Evolutionary conservation across 2,888 invertebrate species (phyloP).

Genomic region (Drosophila peninsularis): DNA sequence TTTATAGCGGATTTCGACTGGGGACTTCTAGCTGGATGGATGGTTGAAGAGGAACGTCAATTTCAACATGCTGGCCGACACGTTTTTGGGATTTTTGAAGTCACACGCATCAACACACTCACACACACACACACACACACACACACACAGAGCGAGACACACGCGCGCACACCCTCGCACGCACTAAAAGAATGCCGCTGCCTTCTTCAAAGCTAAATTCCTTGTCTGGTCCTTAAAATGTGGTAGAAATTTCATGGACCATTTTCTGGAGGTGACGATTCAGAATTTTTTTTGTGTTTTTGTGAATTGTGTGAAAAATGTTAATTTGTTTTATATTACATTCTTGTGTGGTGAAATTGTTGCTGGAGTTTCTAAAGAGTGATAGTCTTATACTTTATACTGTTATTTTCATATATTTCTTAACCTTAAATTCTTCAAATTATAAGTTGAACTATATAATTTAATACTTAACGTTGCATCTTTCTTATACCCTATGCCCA

Average conservation of each 20-base stretch:
- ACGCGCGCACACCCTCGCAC: constrained; percentile 22
- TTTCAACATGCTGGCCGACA: constrained; percentile 80
- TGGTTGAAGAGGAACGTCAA: constrained; percentile 46
- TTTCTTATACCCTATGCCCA: neutral
- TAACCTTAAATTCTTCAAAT: neutral
- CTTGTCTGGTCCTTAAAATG: constrained; percentile 46
- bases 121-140: constrained; percentile 13
- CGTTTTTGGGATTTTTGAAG: constrained; percentile 82
- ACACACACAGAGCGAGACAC: constrained; percentile 7
- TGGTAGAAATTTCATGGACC: constrained; percentile 58
- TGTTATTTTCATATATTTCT: neutral
- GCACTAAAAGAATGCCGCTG: constrained; percentile 17
- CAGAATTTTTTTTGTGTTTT: constrained; percentile 45
- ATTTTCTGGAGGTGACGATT: constrained; percentile 73
- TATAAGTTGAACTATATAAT: neutral
- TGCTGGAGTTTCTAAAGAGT: neutral
- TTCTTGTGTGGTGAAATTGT: constrained; percentile 4
- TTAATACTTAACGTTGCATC: too few relatives aligned
- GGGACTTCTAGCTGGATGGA: constrained; percentile 4
- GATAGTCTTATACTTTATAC: neutral
- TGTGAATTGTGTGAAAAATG: constrained; percentile 67
- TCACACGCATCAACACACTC: constrained; percentile 69
- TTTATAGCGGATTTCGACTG: constrained; percentile 6
- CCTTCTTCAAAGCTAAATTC: constrained; percentile 62
- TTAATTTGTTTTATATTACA: constrained; percentile 54